Conservation (phyloP, 2,888 invertebrate species). For the Acronicta aceris region DNA sequence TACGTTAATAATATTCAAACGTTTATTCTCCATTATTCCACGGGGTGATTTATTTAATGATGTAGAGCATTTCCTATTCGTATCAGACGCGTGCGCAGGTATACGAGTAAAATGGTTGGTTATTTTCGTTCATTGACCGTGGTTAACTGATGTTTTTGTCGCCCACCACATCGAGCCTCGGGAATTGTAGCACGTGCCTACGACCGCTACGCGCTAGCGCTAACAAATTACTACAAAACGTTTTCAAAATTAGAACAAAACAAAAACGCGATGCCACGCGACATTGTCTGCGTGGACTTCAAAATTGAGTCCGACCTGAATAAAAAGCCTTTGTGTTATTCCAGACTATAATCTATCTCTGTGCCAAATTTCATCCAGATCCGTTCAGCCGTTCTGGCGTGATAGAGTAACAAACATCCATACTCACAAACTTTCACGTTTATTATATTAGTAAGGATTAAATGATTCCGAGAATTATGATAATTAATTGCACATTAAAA, state of each 20-base stretch:
- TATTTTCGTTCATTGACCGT: slow-evolving; percentile 81
- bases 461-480: background rate
- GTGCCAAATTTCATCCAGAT: too few species aligned
- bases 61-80: slow-evolving; percentile 56
- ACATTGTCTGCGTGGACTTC: too few species aligned
- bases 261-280: too few species aligned
- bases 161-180: slow-evolving; percentile 50
- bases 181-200: slow-evolving; percentile 53
- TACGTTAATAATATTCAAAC: slow-evolving; percentile 29
- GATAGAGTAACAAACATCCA: too few species aligned
- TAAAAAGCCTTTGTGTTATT: too few species aligned
- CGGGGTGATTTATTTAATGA: slow-evolving; percentile 62
- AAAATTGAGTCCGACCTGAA: too few species aligned
- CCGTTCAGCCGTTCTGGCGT: too few species aligned
- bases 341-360: too few species aligned
- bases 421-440: too few species aligned
- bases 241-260: slow-evolving; percentile 30
- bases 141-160: slow-evolving; percentile 73
- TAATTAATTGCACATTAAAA: slow-evolving; percentile 30
- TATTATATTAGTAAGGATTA: too few species aligned
- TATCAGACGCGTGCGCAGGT: slow-evolving; percentile 58
- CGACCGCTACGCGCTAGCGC: slow-evolving; percentile 41
- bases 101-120: slow-evolving; percentile 63
- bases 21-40: slow-evolving; percentile 52
- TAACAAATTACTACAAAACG: slow-evolving; percentile 37